These are phyloP conservation scores for Apistogramma diplotaenia DNA, from an alignment of 2,113 vertebrate genomes.

Conservation along the genomic window DNA sequence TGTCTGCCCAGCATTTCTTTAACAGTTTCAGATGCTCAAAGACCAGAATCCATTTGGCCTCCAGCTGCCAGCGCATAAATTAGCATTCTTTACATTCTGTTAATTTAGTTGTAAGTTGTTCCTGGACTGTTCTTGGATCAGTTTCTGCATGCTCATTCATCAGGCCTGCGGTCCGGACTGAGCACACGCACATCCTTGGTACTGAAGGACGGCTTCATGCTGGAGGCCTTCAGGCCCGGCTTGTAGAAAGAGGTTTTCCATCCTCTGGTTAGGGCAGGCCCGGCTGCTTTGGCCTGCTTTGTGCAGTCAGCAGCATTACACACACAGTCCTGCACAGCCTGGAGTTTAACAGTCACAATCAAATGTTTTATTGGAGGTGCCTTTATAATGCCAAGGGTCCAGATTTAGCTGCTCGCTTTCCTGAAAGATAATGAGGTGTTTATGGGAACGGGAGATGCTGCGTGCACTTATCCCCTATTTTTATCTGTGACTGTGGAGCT, in stretches of 20 bases:
- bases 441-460: slow-evolving; percentile 3
- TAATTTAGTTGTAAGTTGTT: neutral
- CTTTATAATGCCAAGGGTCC: neutral
- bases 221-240: slow-evolving; percentile 32
- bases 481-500: neutral
- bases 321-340: slow-evolving; percentile 8
- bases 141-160: slow-evolving; percentile 35
- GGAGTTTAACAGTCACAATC: slow-evolving; percentile 28
- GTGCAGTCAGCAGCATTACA: slow-evolving; percentile 13
- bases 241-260: slow-evolving; percentile 37
- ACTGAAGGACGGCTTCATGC: neutral
- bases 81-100: neutral
- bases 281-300: slow-evolving; percentile 18
- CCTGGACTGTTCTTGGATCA: neutral
- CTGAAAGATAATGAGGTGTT: slow-evolving; percentile 21
- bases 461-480: neutral
- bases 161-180: slow-evolving; percentile 6
- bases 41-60: slow-evolving; percentile 27
- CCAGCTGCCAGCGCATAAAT: neutral
- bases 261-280: slow-evolving; percentile 8
- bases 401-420: slow-evolving; percentile 17
- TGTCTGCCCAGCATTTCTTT: slow-evolving; percentile 48
- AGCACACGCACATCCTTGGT: neutral
- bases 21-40: slow-evolving; percentile 41
- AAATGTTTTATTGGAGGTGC: slow-evolving; percentile 34